Evolutionary conservation across 1,140 invertebrate species (phyloP), one percentile per base, ranked within the genome.

Genomic region (Zaprionus nigranus): DNA sequence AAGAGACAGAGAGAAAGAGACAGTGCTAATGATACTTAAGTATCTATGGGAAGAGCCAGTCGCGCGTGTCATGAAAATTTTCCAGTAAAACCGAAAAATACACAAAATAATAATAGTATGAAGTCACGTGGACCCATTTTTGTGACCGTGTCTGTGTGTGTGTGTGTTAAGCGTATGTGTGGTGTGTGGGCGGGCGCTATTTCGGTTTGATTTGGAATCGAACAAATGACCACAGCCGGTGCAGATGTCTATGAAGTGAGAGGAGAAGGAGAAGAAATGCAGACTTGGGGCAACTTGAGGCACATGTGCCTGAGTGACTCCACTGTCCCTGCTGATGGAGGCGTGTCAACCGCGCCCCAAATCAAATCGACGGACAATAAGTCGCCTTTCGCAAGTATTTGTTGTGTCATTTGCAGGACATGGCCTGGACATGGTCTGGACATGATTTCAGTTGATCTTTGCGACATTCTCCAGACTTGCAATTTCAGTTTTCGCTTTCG

Each of bases 221-320:
- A 38, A 58, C 53, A 70, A 70, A 75, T 58, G 66, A 74, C 51
- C 46, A 46, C 72, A 69, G 64, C 40, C 53, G 68, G n/a, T 36
- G 61, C 36, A 57, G 36, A 38, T 22, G 22, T 22, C 13, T 54
- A n/a, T 28, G 12, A n/a, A 26, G 2, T 53, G 22, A 26, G 49
- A 7, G 49, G 49, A 11, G 20, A 5, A 11, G 20, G 6, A 17
- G 11, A 3, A 2, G 17, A 9, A 24, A 3, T 20, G 11, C n/a
- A 22, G 15, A 38, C 51, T 36, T 9, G 11, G 26, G 28, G 11
- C 22, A 28, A 11, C 13, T 5, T 15, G 64, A 40, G 71, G n/a
- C 82, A 87, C 68, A 86, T 87, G 76, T 87, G 73, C 77, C 78
- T 80, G 72, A 86, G 72, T 77, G 83, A 87, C 83, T 82, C 71